phyloP scores from a whole-genome alignment of 2,113 vertebrate species.

The Ceratotherium simum region DNA sequence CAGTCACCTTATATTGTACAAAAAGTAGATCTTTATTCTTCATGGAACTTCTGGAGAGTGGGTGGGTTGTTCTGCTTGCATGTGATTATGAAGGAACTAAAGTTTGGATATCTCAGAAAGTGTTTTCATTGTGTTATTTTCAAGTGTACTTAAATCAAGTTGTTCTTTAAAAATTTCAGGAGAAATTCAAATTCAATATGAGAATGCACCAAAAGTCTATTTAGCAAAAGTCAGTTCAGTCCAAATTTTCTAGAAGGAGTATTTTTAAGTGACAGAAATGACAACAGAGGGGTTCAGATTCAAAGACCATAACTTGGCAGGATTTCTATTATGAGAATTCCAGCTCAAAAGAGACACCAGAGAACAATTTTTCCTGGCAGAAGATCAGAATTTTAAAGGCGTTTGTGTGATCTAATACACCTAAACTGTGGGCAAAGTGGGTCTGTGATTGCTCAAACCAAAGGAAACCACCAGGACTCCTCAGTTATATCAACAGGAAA shows the following conservation, averaged over 20 bases:
- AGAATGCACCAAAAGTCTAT: not conserved
- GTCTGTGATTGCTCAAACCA: not conserved
- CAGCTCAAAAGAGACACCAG: not conserved
- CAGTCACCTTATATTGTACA: not conserved
- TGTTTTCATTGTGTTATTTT: slow-evolving; percentile 47
- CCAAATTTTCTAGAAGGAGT: not conserved
- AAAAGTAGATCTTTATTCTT: not conserved
- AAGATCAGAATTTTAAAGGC: not conserved
- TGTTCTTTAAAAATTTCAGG: not conserved
- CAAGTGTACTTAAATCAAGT: slow-evolving; percentile 46
- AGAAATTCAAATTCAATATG: not conserved
- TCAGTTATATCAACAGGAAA: not conserved
- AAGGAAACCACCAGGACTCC: not conserved
- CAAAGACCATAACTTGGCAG: not conserved
- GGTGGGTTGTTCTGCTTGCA: not conserved
- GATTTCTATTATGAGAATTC: not conserved
- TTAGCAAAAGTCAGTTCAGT: not conserved
- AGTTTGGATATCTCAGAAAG: slow-evolving; percentile 39
- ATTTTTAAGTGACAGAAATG: slow-evolving; percentile 40
- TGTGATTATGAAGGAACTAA: not conserved
- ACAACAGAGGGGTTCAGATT: not conserved
- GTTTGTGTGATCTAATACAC: not conserved
- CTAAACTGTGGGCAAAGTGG: not conserved
- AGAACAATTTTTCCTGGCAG: not conserved
- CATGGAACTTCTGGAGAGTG: not conserved